phyloP scores from a whole-genome alignment of 2,888 invertebrate genomes.

The Heteropelma amictum region DNA sequence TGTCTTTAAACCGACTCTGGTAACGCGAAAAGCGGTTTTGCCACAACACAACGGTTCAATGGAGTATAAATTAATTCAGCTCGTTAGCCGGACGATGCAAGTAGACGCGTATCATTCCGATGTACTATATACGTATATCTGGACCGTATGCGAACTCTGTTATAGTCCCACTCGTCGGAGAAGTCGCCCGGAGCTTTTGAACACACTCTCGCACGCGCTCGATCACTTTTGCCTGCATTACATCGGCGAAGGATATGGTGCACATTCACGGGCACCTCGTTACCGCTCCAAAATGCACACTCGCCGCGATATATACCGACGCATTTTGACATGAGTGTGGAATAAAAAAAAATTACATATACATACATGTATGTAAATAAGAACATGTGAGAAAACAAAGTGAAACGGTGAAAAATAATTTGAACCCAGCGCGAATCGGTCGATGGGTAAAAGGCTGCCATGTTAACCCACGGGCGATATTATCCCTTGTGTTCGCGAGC shows the following conservation, averaged over 20 bases:
- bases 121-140: slow-evolving; percentile 14
- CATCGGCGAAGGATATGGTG: slow-evolving; percentile 19
- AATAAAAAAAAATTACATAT: neutral
- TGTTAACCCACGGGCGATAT: neutral
- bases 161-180: slow-evolving; percentile 39
- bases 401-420: slow-evolving; percentile 34
- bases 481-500: slow-evolving; percentile 9
- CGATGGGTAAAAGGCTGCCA: slow-evolving; percentile 17
- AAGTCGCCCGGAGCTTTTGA: slow-evolving; percentile 47
- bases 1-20: no score
- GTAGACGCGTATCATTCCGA: slow-evolving; percentile 34
- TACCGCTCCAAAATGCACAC: slow-evolving; percentile 39
- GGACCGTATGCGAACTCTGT: slow-evolving; percentile 16
- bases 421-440: slow-evolving; percentile 3
- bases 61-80: slow-evolving; percentile 57
- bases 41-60: slow-evolving; percentile 17
- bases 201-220: slow-evolving; percentile 51
- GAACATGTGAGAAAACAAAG: slow-evolving; percentile 14
- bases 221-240: slow-evolving; percentile 25
- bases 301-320: slow-evolving; percentile 33
- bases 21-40: slow-evolving; percentile 38
- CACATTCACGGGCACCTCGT: slow-evolving; percentile 30
- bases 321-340: neutral
- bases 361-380: neutral
- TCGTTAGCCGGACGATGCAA: slow-evolving; percentile 48